Evolutionary conservation across 2,797 vertebrate species (phyloP).

Genomic region (Psittacula echo): DNA sequence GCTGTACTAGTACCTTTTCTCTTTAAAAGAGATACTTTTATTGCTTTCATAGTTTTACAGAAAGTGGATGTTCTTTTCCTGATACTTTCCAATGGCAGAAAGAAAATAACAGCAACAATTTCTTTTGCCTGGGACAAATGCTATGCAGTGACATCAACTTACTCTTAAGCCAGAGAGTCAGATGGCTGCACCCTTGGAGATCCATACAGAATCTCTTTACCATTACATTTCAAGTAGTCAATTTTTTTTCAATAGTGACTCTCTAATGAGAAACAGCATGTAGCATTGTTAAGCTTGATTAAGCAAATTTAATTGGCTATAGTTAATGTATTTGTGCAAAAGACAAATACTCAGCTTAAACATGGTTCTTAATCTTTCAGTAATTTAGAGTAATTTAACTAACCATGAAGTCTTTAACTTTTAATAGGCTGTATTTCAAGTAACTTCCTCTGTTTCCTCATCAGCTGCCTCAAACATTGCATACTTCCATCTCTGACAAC

Average conservation of each 20-base stretch:
- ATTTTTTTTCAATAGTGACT: slow-evolving; percentile 57
- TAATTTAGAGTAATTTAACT: slow-evolving; percentile 72
- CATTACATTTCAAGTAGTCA: slow-evolving; percentile 41
- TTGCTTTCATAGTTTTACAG: not conserved
- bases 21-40: not conserved
- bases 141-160: slow-evolving; percentile 48
- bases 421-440: slow-evolving; percentile 42
- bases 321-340: slow-evolving; percentile 72
- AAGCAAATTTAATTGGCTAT: slow-evolving; percentile 79
- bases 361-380: slow-evolving; percentile 71
- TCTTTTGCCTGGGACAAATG: slow-evolving; percentile 39
- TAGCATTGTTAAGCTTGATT: slow-evolving; percentile 77
- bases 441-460: not conserved
- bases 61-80: slow-evolving; percentile 2
- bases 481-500: not conserved
- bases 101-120: not conserved
- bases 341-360: slow-evolving; percentile 69
- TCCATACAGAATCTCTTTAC: slow-evolving; percentile 25
- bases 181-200: slow-evolving; percentile 69
- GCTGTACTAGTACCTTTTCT: not conserved
- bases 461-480: not conserved
- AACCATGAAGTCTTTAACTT: slow-evolving; percentile 73
- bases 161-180: slow-evolving; percentile 64
- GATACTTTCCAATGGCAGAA: not conserved
- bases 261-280: slow-evolving; percentile 76